These are phyloP conservation scores for Clarias laeviceps DNA, from an alignment of 2,797 vertebrate species.

Conservation along the genomic window DNA sequence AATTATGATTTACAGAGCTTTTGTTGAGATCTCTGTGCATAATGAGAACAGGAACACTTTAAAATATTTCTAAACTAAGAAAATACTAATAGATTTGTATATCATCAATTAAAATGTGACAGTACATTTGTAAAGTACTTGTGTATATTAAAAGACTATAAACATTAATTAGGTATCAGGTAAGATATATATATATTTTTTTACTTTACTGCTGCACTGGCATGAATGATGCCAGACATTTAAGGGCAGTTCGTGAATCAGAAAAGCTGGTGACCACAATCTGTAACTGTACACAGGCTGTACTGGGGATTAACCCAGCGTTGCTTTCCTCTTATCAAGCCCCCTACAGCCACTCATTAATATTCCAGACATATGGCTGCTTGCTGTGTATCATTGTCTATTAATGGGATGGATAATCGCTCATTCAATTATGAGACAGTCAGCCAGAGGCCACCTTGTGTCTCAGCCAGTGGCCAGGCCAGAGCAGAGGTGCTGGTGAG, in stretches of 20 bases:
- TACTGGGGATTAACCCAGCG: constrained; percentile 64
- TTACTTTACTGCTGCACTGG: constrained; percentile 14
- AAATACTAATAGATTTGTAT: neutral
- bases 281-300: constrained; percentile 54
- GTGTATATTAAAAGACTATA: neutral
- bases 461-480: constrained; percentile 72
- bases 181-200: neutral
- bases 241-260: constrained; percentile 49
- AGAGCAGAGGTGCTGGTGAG: constrained; percentile 79
- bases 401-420: constrained; percentile 98
- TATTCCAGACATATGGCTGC: constrained; percentile 93
- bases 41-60: neutral
- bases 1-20: neutral
- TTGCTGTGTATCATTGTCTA: constrained; percentile 96
- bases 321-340: constrained; percentile 86
- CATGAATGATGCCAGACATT: constrained; percentile 21
- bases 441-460: constrained; percentile 75
- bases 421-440: constrained; percentile 98
- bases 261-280: constrained; percentile 55
- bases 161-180: neutral
- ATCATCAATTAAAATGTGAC: neutral
- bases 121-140: neutral
- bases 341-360: constrained; percentile 97
- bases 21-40: neutral
- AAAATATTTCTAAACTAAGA: neutral